These are phyloP conservation scores for Perizoma flavofasciatum DNA, from an alignment of 2,888 invertebrate genomes.

Conservation along the genomic window DNA sequence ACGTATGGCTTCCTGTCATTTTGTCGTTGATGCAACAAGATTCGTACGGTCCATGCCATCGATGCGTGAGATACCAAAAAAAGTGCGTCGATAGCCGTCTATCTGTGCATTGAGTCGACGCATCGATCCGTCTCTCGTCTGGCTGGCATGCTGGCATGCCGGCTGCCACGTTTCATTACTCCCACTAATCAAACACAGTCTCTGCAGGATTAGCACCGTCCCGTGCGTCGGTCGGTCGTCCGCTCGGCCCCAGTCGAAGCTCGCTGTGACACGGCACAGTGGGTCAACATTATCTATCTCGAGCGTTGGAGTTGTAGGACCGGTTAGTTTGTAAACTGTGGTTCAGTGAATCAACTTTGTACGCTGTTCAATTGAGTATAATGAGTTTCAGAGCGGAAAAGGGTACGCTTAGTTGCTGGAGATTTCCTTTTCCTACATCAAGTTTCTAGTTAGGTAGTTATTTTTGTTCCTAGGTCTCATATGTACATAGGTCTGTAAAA, in stretches of 20 bases:
- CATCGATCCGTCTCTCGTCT: conserved; percentile 19
- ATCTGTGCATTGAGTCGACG: conserved; percentile 3
- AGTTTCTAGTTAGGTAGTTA: no score
- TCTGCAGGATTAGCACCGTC: conserved; percentile 19
- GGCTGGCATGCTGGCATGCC: conserved; percentile 3
- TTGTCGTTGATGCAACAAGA: not conserved
- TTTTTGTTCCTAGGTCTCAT: no score
- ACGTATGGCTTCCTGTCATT: not conserved
- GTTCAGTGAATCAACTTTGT: no score
- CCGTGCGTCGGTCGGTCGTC: not conserved
- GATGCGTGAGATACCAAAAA: conserved; percentile 13
- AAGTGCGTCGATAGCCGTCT: conserved; percentile 19
- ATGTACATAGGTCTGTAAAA: no score
- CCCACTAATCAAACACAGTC: conserved; percentile 21
- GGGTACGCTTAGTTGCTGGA: no score
- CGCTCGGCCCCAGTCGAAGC: not conserved
- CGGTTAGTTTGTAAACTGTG: no score
- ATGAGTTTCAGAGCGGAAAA: no score
- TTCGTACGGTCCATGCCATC: not conserved
- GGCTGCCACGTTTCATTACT: conserved; percentile 26
- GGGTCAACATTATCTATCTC: no score
- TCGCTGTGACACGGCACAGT: no score
- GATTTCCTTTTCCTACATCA: no score
- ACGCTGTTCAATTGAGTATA: no score
- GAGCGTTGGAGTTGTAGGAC: no score